Conservation (phyloP, 1,140 invertebrate species). For the Delia radicum region DNA sequence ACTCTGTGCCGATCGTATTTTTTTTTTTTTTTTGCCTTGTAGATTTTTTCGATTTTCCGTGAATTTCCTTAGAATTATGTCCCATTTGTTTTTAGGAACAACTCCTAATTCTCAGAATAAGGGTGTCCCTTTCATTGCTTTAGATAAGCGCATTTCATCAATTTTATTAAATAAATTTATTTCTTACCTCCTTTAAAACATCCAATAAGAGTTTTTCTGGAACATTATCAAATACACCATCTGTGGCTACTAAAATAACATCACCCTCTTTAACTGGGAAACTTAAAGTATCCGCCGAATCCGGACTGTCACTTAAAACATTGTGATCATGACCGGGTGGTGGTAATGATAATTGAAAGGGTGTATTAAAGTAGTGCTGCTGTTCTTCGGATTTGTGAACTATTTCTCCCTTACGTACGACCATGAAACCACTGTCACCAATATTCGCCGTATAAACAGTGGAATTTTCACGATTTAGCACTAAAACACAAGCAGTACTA, state of each 20-base stretch:
- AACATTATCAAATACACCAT: conserved; percentile 98
- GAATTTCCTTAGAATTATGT: too few relatives aligned
- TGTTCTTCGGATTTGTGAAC: conserved; percentile 93
- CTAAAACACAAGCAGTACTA: conserved; percentile 95
- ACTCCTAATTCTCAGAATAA: too few relatives aligned
- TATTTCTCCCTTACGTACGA: conserved; percentile 82
- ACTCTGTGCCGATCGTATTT: too few relatives aligned
- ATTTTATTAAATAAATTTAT: too few relatives aligned
- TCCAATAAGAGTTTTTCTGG: conserved; percentile 79
- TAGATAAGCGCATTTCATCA: too few relatives aligned
- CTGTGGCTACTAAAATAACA: conserved; percentile 92
- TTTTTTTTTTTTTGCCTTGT: too few relatives aligned
- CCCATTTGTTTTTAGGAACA: too few relatives aligned
- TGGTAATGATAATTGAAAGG: conserved; percentile 92
- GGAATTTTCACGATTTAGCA: conserved; percentile 85
- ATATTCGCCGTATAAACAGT: conserved; percentile 94
- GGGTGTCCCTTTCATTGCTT: too few relatives aligned
- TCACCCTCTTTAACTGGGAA: conserved; percentile 93
- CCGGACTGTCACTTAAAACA: conserved; percentile 88
- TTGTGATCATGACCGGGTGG: conserved; percentile 83
- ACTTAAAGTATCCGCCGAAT: conserved; percentile 86
- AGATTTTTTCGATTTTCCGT: too few relatives aligned
- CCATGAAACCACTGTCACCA: conserved; percentile 96
- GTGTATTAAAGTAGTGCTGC: conserved; percentile 98
- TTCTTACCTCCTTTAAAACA: conserved; percentile 51